Evolutionary conservation across 1,140 invertebrate genomes (phyloP).

Genomic region (Brachionus calyciflorus): DNA sequence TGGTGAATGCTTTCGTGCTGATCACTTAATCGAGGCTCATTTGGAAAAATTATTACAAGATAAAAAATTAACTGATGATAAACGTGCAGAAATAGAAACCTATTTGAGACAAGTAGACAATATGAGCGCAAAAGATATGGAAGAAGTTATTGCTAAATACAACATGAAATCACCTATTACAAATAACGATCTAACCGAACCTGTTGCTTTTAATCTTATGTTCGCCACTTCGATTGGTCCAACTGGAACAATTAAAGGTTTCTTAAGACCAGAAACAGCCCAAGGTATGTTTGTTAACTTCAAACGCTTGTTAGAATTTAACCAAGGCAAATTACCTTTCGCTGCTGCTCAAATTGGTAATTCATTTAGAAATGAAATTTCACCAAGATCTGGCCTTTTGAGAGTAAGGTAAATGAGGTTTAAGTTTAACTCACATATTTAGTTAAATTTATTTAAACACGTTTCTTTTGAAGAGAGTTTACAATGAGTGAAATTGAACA

Average conservation of each 20-base stretch:
- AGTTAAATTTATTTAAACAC: neutral
- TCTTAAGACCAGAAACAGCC: slow-evolving; percentile 91
- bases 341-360: slow-evolving; percentile 96
- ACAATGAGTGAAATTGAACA: slow-evolving; percentile 99
- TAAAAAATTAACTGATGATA: slow-evolving; percentile 72
- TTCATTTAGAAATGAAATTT: slow-evolving; percentile 98
- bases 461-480: slow-evolving; percentile 71
- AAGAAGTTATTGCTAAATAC: slow-evolving; percentile 75
- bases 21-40: slow-evolving; percentile 96
- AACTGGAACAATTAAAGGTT: slow-evolving; percentile 86
- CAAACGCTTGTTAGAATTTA: slow-evolving; percentile 90
- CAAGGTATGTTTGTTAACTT: slow-evolving; percentile 99
- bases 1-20: slow-evolving; percentile 92
- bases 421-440: neutral
- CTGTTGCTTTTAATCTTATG: slow-evolving; percentile 98
- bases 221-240: slow-evolving; percentile 95
- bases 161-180: slow-evolving; percentile 90
- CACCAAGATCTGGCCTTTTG: slow-evolving; percentile 89
- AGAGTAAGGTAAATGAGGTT: slow-evolving; percentile 69
- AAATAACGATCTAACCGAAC: slow-evolving; percentile 86
- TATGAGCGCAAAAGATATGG: slow-evolving; percentile 83
- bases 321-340: slow-evolving; percentile 92
- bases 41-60: slow-evolving; percentile 82
- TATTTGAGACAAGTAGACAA: slow-evolving; percentile 67
- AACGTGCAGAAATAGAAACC: slow-evolving; percentile 63